Base-by-base conservation (phyloP, 2,797 vertebrate species). In the Pteropus rufus region DNA sequence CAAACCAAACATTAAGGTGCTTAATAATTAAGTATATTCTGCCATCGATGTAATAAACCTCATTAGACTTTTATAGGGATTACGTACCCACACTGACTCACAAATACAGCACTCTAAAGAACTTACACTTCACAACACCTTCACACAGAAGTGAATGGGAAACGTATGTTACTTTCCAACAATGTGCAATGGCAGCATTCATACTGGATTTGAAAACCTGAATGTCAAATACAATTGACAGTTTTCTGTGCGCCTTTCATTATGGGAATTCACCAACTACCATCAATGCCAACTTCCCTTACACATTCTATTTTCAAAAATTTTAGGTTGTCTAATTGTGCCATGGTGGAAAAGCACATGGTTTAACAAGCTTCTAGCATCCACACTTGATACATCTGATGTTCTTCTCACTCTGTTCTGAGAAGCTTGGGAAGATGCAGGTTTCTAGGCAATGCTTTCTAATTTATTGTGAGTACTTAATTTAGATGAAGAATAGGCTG, bases 31-130 rank as follows among this genome's bases (percentile, higher is more conserved):
- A 96, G 54, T 94, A 72, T 83, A 97, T 94, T 96, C 91, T 95
- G 79, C 91, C 93, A 87, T 88, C 67, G 91, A 81, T 93, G 93
- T 85, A 93, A 92, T 84, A 96, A 94, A 88, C 87, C 89, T 97
- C 76, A 96, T 96, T 97, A 97, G 89, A 84, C 12, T 84, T 98
- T 97, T 96, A 96, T 97, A 93, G 76, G 87, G 89, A 97, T 97
- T 97, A 94, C 89, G 77, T 93, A 97, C 76, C 70, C 80, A 88
- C 83, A 89, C 10, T 95, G 97, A 97, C 94, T 97, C 96, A 98
- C 67, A 95, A 95, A 84, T 39, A 65, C 31, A 95, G 93, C 34
- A 69, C 83, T 80, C 82, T 41, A 73, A 81, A 94, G 64, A 95
- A 94, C 34, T 70, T 67, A 79, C 1, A 58, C 80, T 94, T 94